Conservation (phyloP, 2,113 vertebrate species). For the Phrynosoma blainvillii region DNA sequence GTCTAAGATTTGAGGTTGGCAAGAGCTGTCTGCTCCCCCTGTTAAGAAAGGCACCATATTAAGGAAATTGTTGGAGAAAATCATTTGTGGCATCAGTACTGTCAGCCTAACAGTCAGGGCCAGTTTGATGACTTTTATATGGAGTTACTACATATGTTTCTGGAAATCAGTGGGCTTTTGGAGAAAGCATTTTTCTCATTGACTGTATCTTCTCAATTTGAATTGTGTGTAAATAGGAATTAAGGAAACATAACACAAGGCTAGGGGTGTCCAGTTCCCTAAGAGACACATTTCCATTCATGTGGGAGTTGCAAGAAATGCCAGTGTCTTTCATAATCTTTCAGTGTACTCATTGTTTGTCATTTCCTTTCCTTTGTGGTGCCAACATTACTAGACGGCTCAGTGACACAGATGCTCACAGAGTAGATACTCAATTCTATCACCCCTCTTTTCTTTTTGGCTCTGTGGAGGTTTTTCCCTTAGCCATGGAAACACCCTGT, state of each 20-base stretch:
- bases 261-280: not conserved
- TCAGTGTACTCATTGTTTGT: not conserved
- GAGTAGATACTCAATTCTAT: not conserved
- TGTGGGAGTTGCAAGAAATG: not conserved
- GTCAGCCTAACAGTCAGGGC: not conserved
- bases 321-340: conserved; percentile 16
- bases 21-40: not conserved
- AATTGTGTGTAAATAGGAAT: not conserved
- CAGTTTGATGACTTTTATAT: not conserved
- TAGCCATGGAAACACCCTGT: conserved; percentile 9
- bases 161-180: not conserved
- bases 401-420: conserved; percentile 25
- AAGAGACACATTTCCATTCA: conserved; percentile 17
- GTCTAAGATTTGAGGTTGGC: not conserved
- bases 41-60: not conserved
- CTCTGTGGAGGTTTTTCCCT: conserved; percentile 10
- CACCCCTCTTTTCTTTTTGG: not conserved
- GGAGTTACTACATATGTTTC: conserved; percentile 3
- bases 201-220: not conserved
- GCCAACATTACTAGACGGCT: conserved; percentile 35
- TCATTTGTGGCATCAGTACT: not conserved
- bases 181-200: not conserved
- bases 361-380: conserved; percentile 26
- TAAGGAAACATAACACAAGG: not conserved
- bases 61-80: not conserved